Base-by-base conservation (phyloP, 2,797 vertebrate species). In the Bradypodion ventrale region DNA sequence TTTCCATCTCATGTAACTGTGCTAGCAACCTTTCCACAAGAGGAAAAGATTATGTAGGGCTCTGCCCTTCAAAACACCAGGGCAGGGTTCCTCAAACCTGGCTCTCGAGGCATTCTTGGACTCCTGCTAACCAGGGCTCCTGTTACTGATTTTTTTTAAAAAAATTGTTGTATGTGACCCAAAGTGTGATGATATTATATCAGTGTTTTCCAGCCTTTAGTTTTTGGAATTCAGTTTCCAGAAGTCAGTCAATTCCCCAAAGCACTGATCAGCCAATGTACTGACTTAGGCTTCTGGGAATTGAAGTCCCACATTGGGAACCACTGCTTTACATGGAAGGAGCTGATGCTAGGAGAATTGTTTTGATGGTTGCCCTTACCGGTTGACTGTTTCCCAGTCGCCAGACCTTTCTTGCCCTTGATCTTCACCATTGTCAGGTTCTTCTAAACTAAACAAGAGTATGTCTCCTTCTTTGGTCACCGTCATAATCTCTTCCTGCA, bases 1-100 rank as follows among this genome's bases (percentile, higher is more conserved):
- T 97, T 94, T 99, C 98, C 98, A 99, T 99, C 90, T 99, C 98
- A 85, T 90, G 96, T 85, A 99, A 96, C 94, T 99, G 98, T 52
- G 96, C 94, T 8, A 99, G 97, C 70, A 99, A 97, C 93, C 98
- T 99, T 82, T 80, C 74, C 93, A 29, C 12, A 44, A 87, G 44
- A 89, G 83, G 86, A 84, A 85, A 86, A 66, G 74, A 9, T 66
- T 63, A 6, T 52, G 37, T 16, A 59, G n/a, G 5, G 25, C 12
- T 21, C 12, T 32, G 29, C 49, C 46, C 23, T 46, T n/a, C 62
- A 13, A 10, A 56, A 56, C 12, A 19, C 19, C 5, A 21, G 12
- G 21, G 52, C 15, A 21, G n/a, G n/a, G n/a, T n/a, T 4, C 15
- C 52, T 56, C 52, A 56, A 21, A 15, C n/a, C n/a, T n/a, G n/a